Base-by-base conservation (phyloP, 1,140 invertebrate species). In the Caenorhabditis latens region DNA sequence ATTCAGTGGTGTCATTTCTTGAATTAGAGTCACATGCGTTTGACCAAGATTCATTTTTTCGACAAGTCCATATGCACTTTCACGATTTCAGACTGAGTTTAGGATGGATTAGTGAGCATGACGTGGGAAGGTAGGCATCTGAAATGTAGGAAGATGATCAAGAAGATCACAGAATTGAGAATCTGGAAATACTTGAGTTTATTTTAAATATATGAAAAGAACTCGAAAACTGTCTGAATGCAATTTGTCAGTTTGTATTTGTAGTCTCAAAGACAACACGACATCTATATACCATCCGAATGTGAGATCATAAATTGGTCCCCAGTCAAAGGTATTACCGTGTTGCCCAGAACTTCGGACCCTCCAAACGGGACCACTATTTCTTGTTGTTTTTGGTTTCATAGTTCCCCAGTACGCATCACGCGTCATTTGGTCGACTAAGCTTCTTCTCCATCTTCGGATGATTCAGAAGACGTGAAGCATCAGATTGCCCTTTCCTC, bases 401-500 rank as follows among this genome's bases (percentile, higher is more conserved):
- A 79, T 50, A 50, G 43, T 9, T 50, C 21, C n/a, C 71, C n/a
- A 19, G n/a, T 53, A 50, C 46, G 19, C 46, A 14, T 79, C 71
- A 79, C 71, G 71, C 43, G 71, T 79, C 71, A 50, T 79, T 79
- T 79, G 71, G 71, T 79, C 71, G 71, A 79, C 71, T 79, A 79
- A 79, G 71, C 71, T 50, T 71, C 57, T 71, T 53, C 19, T 19
- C 46, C 19, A 14, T 21, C n/a, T 71, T 50, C 43, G 5, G 46
- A 79, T 79, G 71, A 79, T 79, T 79, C 71, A 79, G 71, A 79
- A 79, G 71, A 79, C 71, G 71, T 79, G 71, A 79, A 79, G 71
- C 71, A 79, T 79, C 71, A 79, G 71, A 79, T 79, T 79, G 71
- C 71, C 71, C 71, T 79, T 79, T 79, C 67, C 32, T 9, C n/a